Conservation (phyloP, 1,140 invertebrate genomes). For the Drosophila mauritiana region DNA sequence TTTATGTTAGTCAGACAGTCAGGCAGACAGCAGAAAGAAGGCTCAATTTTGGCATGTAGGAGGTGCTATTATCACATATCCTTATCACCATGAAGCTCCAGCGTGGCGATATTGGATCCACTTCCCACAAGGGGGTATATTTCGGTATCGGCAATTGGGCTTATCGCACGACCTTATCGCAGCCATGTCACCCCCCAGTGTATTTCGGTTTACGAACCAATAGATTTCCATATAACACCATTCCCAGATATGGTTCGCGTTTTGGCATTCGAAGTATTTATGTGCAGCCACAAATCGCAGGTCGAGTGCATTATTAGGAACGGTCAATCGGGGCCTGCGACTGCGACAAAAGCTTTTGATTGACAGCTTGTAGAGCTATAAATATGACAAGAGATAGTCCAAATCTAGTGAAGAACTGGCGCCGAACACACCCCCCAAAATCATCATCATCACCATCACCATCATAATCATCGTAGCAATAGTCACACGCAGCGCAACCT, state of each 20-base stretch:
- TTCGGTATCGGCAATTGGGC: constrained; percentile 3
- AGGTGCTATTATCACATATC: constrained; percentile 16
- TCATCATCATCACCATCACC: neutral
- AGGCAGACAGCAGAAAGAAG: constrained; percentile 25
- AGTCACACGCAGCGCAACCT: constrained; percentile 36
- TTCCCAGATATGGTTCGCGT: constrained; percentile 49
- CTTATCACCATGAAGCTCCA: constrained; percentile 47
- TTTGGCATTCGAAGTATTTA: constrained; percentile 39
- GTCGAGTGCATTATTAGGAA: constrained; percentile 49
- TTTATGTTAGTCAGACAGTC: constrained; percentile 26
- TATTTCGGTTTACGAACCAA: constrained; percentile 61
- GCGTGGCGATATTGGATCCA: constrained; percentile 23
- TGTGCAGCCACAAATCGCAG: constrained; percentile 45
- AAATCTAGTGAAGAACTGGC: constrained; percentile 18
- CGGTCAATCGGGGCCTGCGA: constrained; percentile 16
- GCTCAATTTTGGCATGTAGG: neutral
- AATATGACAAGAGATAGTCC: constrained; percentile 11
- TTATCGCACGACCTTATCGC: constrained; percentile 48
- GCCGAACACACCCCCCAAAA: constrained; percentile 20
- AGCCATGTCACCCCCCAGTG: constrained; percentile 51
- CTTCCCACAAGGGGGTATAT: constrained; percentile 23
- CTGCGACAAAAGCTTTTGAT: constrained; percentile 38
- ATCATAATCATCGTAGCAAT: neutral
- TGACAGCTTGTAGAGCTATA: constrained; percentile 51
- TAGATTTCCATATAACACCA: constrained; percentile 49